Evolutionary conservation across 2,113 vertebrate genomes (phyloP).

Genomic region (Andinoacara biseriatus): DNA sequence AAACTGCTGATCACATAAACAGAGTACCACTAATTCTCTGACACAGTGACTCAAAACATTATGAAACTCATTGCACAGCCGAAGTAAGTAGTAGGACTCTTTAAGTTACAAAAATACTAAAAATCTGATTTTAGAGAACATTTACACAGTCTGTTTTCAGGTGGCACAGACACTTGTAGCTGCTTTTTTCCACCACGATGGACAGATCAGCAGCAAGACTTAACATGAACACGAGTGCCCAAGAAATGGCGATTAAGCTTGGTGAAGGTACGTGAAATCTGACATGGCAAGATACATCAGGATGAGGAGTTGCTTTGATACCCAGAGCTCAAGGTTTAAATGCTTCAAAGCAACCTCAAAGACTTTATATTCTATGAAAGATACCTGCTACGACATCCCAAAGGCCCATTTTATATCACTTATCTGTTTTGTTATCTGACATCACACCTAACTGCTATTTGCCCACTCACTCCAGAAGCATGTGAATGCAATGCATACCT

Average conservation of each 20-base stretch:
- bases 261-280: constrained; percentile 21
- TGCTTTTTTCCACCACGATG: constrained; percentile 43
- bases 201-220: constrained; percentile 58
- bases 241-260: constrained; percentile 10
- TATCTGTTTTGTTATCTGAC: constrained; percentile 5
- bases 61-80: constrained; percentile 66
- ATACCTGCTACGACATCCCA: neutral
- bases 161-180: constrained; percentile 58
- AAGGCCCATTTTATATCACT: neutral
- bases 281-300: neutral
- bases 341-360: neutral
- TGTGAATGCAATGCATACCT: constrained; percentile 3
- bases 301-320: neutral
- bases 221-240: constrained; percentile 1
- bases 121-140: constrained; percentile 64
- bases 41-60: constrained; percentile 52
- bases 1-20: constrained; percentile 46
- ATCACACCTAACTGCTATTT: constrained; percentile 9
- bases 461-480: neutral
- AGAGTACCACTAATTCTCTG: constrained; percentile 56
- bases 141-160: constrained; percentile 63
- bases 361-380: constrained; percentile 14
- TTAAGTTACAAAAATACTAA: constrained; percentile 71
- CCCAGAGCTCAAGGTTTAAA: neutral
- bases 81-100: constrained; percentile 40